Evolutionary conservation across 2,113 vertebrate species (phyloP).

Genomic region (Forbesichthys agassizii): DNA sequence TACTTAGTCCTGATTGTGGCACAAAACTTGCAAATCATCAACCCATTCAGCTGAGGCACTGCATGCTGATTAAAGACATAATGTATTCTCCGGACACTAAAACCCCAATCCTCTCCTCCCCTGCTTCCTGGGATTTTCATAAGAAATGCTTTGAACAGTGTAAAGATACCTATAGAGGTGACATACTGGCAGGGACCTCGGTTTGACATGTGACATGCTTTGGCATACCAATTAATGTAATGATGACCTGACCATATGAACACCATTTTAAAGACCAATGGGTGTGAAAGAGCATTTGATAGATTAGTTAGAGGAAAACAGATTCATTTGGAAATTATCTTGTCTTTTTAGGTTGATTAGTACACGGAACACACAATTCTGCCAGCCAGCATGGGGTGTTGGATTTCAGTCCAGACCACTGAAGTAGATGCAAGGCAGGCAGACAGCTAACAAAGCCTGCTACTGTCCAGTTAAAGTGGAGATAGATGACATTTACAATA

Average conservation of each 20-base stretch:
- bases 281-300: constrained; percentile 44
- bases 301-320: constrained; percentile 7
- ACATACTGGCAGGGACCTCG: constrained; percentile 25
- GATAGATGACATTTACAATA: constrained; percentile 54
- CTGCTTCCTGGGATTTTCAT: neutral
- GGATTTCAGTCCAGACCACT: constrained; percentile 59
- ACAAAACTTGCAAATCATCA: constrained; percentile 39
- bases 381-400: constrained; percentile 51
- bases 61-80: too few relatives aligned
- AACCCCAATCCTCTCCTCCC: neutral
- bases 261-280: constrained; percentile 3
- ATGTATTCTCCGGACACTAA: too few relatives aligned
- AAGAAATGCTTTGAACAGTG: constrained; percentile 46
- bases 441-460: constrained; percentile 54
- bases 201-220: constrained; percentile 26
- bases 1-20: too few relatives aligned
- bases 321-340: constrained; percentile 14
- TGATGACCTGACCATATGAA: constrained; percentile 41
- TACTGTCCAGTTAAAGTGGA: constrained; percentile 61
- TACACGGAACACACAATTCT: constrained; percentile 43
- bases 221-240: constrained; percentile 41
- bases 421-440: constrained; percentile 58
- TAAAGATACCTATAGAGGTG: constrained; percentile 21
- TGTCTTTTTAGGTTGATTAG: constrained; percentile 1
- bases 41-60: constrained; percentile 41